Percentiles rank a stretch among this genome's conserved stretches.
Conservation (phyloP, 1,140 invertebrate species). For the Paralvinella palmiformis region DNA sequence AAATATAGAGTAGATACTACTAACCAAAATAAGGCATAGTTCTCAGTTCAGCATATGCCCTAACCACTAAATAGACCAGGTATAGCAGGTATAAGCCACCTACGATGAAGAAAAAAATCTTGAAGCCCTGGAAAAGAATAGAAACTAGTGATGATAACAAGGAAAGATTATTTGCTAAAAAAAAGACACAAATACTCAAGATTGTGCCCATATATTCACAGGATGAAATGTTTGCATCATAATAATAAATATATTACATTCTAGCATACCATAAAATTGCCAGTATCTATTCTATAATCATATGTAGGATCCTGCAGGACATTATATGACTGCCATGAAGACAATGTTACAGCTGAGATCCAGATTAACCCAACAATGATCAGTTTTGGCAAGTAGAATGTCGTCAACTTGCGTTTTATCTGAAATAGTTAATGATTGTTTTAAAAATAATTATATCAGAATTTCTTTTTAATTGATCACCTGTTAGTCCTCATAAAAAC, state of each 20-base stretch:
- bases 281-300: constrained; percentile 80
- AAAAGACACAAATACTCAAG: no score
- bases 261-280: constrained; percentile 73
- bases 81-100: constrained; percentile 80
- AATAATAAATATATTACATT: background rate
- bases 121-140: constrained; percentile 47
- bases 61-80: constrained; percentile 73
- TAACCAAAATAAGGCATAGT: constrained; percentile 97
- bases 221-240: no score
- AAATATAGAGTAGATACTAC: constrained; percentile 25
- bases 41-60: constrained; percentile 86
- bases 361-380: constrained; percentile 80
- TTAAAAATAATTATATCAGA: no score
- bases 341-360: constrained; percentile 75
- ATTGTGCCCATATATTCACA: no score
- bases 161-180: background rate
- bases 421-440: constrained; percentile 52
- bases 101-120: constrained; percentile 82
- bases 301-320: constrained; percentile 85
- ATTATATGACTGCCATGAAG: constrained; percentile 84
- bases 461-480: no score
- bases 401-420: constrained; percentile 76
- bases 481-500: no score
- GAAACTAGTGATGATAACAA: constrained; percentile 21
- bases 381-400: constrained; percentile 88